Base-by-base conservation (phyloP, 2,113 vertebrate species). In the Herpetotheres cachinnans region DNA sequence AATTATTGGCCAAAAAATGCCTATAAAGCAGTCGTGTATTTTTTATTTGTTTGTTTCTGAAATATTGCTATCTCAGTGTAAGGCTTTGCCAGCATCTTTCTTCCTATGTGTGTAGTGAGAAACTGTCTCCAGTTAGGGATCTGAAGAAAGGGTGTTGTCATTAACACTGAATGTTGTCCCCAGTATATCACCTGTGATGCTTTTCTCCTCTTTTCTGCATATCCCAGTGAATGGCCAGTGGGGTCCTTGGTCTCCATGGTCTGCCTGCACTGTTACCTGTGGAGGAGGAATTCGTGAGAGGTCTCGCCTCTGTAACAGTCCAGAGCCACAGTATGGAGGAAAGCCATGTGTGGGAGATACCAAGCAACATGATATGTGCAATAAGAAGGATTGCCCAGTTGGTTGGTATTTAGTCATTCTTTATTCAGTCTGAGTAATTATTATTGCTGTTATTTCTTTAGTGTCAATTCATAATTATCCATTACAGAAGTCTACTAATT, bases 231-330 rank as follows among this genome's bases (percentile, higher is more conserved):
- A 99, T 10, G 99, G 99, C 34, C 98, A 98, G 85, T 99, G 99
- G 99, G 99, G 99, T 70, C 99, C 99, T 11, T 99, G 99, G 99
- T 99, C 99, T 50, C 99, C 99, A 0, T 99, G 99, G 99, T 99
- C 99, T 9, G 97, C 98, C 77, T 99, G 99, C 95, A 98, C 99
- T 0, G 98, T 98, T 55, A 99, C 99, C 66, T 99, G 99, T 49
- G 99, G 98, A 6, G 99, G 99, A 46, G 99, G 99, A 38, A 94
- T 99, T 82, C 99, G 98, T 44, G 98, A 98, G 81, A 98, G 99
- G 16, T 98, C 98, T 1, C 98, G 98, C 3, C 98, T 98, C 79
- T 99, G 99, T 92, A 99, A 99, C 96, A 99, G 99, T 77, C 99
- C 99, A 7, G 97, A 97, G 65, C 99, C 99, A 30, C 99, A 98